These are phyloP conservation scores for Patella vulgata DNA, from an alignment of 1,140 invertebrate genomes.

Conservation along the genomic window DNA sequence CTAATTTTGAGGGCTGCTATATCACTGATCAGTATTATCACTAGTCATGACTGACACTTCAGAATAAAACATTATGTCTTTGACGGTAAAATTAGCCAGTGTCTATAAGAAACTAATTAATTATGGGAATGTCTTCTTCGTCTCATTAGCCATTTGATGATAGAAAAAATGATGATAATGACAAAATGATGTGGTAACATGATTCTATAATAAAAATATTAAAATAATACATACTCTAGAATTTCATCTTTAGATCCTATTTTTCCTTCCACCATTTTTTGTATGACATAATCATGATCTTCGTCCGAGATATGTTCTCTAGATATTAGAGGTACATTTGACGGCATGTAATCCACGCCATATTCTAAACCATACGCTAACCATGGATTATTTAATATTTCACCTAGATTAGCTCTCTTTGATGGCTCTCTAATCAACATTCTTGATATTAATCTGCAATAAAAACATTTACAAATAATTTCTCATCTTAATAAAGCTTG, in stretches of 20 bases:
- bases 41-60: too few relatives aligned
- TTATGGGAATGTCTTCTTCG: too few relatives aligned
- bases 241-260: conserved; percentile 96
- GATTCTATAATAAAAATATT: too few relatives aligned
- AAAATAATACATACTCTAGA: conserved; percentile 46
- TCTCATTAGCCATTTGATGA: too few relatives aligned
- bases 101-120: too few relatives aligned
- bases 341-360: conserved; percentile 15
- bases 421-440: conserved; percentile 95
- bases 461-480: conserved; percentile 10
- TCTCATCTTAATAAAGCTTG: too few relatives aligned
- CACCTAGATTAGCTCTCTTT: conserved; percentile 84
- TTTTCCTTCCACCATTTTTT: conserved; percentile 94
- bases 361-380: conserved; percentile 18
- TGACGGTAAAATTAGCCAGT: too few relatives aligned
- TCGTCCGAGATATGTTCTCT: conserved; percentile 88
- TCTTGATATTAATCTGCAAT: conserved; percentile 81
- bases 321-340: conserved; percentile 80
- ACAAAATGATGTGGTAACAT: too few relatives aligned
- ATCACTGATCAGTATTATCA: too few relatives aligned
- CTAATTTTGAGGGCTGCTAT: too few relatives aligned
- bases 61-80: too few relatives aligned
- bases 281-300: conserved; percentile 90
- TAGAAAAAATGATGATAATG: too few relatives aligned
- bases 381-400: conserved; percentile 93